These are phyloP conservation scores for Ricordea florida DNA, from an alignment of 92 coral and sea anemone genomes.

Conservation along the genomic window DNA sequence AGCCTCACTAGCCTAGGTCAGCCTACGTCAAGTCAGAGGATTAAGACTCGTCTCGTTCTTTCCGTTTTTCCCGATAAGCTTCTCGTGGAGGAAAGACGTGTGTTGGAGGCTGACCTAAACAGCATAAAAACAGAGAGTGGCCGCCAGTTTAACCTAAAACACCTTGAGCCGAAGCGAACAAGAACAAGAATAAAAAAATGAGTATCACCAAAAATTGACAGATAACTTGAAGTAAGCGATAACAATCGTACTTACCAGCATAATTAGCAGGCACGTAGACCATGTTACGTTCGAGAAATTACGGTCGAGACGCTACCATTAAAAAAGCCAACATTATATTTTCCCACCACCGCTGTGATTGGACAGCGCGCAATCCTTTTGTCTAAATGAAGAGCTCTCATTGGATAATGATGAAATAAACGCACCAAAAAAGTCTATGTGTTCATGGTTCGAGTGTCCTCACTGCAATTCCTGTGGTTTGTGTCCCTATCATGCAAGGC, in stretches of 20 bases:
- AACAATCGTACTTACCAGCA: neutral
- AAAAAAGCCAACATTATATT: neutral
- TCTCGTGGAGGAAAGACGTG: no score
- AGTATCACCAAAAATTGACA: neutral
- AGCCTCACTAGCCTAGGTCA: no score
- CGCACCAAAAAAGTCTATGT: neutral
- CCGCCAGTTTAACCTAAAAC: no score
- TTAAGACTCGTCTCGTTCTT: no score
- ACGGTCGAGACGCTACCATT: neutral
- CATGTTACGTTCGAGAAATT: neutral
- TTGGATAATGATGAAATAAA: neutral
- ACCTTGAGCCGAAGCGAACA: no score
- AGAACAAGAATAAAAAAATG: neutral
- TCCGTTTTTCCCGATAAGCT: no score
- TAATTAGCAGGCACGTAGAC: neutral
- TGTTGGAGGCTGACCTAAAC: no score
- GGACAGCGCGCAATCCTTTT: neutral
- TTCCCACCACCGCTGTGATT: conserved; percentile 8
- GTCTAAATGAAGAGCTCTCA: neutral
- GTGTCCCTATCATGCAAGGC: no score
- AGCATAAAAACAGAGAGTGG: no score
- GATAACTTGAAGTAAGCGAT: no score
- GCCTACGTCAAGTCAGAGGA: no score
- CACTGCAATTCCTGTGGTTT: no score
- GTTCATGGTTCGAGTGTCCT: conserved; percentile 20